These are phyloP conservation scores for Hirundo rustica DNA, from an alignment of 2,797 vertebrate genomes.

Conservation along the genomic window DNA sequence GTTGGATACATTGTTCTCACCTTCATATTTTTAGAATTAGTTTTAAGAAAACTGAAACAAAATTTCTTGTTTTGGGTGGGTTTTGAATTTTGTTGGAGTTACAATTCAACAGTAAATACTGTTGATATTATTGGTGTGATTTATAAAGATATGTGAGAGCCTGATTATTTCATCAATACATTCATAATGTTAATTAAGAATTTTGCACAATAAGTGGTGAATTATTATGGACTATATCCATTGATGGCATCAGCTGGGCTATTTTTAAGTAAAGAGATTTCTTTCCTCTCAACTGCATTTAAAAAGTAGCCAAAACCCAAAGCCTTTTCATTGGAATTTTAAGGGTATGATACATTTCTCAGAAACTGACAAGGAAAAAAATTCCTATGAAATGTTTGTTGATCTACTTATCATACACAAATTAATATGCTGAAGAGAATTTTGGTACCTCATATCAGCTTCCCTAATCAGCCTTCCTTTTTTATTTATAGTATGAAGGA, in stretches of 20 bases:
- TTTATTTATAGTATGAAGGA: background rate
- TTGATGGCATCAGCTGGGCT: background rate
- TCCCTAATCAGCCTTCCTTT: background rate
- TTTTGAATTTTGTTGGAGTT: background rate
- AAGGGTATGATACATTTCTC: background rate
- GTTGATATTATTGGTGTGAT: background rate
- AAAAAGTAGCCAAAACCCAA: background rate
- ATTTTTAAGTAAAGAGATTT: background rate
- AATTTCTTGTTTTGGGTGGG: background rate
- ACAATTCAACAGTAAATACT: background rate
- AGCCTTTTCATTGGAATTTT: fast-evolving
- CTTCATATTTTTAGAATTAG: background rate
- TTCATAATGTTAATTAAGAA: background rate
- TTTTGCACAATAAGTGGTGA: background rate
- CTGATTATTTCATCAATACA: background rate
- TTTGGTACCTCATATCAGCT: background rate
- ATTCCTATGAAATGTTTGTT: background rate
- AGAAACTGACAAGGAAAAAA: background rate
- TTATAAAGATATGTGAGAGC: background rate
- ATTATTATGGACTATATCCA: background rate
- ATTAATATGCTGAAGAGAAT: background rate
- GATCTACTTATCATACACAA: background rate
- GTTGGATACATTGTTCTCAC: background rate
- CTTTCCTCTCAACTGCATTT: background rate
- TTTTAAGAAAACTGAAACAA: background rate